A percentile compares a stretch with the other conserved stretches of the same genome.
Conservation (phyloP, 2,888 invertebrate species). For the Pachycephus smyrnensis region DNA sequence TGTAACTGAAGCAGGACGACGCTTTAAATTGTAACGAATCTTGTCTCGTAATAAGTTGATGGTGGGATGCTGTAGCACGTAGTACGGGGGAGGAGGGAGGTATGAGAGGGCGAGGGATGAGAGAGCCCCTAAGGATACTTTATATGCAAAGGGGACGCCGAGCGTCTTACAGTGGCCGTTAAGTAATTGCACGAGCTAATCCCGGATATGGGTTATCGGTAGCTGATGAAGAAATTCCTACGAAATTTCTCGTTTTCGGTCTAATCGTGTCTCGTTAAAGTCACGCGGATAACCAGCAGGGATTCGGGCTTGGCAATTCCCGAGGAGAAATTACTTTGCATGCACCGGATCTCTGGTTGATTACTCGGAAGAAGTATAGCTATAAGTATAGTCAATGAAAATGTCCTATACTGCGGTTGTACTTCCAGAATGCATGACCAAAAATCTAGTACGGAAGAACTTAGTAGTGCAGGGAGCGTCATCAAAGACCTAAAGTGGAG, state of each 20-base stretch:
- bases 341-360: not conserved
- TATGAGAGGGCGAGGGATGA: not conserved
- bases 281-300: not conserved
- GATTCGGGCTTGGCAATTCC: not conserved
- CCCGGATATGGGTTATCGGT: constrained; percentile 56
- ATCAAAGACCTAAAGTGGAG: too few species aligned
- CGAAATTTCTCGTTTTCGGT: constrained; percentile 31
- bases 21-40: constrained; percentile 37
- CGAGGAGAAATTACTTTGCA: constrained; percentile 7
- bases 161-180: constrained; percentile 41
- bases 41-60: constrained; percentile 32
- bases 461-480: too few species aligned
- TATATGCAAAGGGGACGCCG: constrained; percentile 54
- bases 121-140: constrained; percentile 37
- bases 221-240: constrained; percentile 28
- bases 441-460: too few species aligned
- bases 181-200: constrained; percentile 58
- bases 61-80: constrained; percentile 35
- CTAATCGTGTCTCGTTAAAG: constrained; percentile 27
- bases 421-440: too few species aligned
- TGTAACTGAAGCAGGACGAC: constrained; percentile 13
- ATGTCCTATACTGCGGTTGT: not conserved
- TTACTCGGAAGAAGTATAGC: not conserved
- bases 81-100: constrained; percentile 8
- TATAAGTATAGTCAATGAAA: not conserved